Percentiles rank a stretch among this genome's conserved stretches.
phyloP scores from a whole-genome alignment of 2,113 vertebrate species.

The Hippolais icterina region DNA sequence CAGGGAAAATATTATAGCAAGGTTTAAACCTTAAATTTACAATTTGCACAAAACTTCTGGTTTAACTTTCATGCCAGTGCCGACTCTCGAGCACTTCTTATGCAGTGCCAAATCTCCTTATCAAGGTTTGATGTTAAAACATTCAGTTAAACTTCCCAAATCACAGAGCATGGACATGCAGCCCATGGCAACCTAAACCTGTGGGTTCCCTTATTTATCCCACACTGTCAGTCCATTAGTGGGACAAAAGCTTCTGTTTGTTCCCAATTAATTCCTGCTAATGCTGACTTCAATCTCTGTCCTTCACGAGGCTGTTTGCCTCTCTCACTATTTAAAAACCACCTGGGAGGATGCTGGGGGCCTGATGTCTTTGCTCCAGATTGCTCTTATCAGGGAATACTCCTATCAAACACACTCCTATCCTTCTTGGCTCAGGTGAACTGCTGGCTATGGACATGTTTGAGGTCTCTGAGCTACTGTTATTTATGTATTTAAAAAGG shows the following conservation, averaged over 20 bases:
- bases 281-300: not conserved
- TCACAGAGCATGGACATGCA: fast-evolving
- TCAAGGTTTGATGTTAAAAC: not conserved
- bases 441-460: not conserved
- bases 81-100: not conserved
- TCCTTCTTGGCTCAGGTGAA: not conserved
- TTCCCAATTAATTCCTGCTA: not conserved
- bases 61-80: not conserved
- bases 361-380: not conserved
- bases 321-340: not conserved
- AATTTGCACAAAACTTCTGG: not conserved
- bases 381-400: not conserved
- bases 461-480: not conserved
- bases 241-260: not conserved
- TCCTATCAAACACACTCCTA: not conserved
- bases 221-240: not conserved
- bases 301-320: not conserved
- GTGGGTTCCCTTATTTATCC: not conserved
- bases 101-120: not conserved
- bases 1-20: not conserved
- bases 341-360: not conserved
- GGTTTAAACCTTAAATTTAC: not conserved
- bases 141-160: not conserved
- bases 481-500: not conserved
- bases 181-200: not conserved